Evolutionary conservation across 2,888 invertebrate genomes (phyloP).

Genomic region (Sarcophaga caerulescens): DNA sequence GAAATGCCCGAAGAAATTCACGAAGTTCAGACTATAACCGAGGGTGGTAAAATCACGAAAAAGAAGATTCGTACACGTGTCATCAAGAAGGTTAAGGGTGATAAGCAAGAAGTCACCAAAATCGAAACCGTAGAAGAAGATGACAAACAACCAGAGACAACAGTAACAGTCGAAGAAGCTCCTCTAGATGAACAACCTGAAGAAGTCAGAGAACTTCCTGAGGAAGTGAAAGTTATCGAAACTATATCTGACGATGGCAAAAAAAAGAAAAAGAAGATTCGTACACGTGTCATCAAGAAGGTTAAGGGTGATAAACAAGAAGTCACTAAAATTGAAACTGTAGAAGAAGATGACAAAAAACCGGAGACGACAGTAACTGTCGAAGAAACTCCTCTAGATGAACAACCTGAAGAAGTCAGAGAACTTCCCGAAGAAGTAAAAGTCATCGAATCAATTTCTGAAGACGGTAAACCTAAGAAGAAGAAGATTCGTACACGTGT

Average conservation of each 20-base stretch:
- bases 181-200: not conserved
- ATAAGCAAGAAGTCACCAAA: not conserved
- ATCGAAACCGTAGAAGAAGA: not conserved
- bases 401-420: too few species aligned
- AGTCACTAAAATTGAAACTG: too few species aligned
- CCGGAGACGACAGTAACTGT: too few species aligned
- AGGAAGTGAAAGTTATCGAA: not conserved
- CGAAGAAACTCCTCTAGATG: too few species aligned
- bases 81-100: not conserved
- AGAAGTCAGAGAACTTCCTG: not conserved
- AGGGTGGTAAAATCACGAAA: slow-evolving; percentile 62
- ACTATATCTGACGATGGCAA: not conserved
- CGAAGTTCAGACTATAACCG: slow-evolving; percentile 61
- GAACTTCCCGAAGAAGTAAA: too few species aligned
- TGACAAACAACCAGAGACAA: not conserved
- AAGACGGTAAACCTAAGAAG: too few species aligned
- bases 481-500: too few species aligned
- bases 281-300: too few species aligned
- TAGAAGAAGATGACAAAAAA: too few species aligned
- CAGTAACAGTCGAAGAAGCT: not conserved
- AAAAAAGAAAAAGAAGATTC: too few species aligned
- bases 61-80: slow-evolving; percentile 26
- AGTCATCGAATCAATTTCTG: too few species aligned
- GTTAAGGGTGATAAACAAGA: too few species aligned
- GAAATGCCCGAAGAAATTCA: slow-evolving; percentile 64